These are phyloP conservation scores for Graptemys geographica DNA, from an alignment of 2,797 vertebrate genomes.

Conservation along the genomic window DNA sequence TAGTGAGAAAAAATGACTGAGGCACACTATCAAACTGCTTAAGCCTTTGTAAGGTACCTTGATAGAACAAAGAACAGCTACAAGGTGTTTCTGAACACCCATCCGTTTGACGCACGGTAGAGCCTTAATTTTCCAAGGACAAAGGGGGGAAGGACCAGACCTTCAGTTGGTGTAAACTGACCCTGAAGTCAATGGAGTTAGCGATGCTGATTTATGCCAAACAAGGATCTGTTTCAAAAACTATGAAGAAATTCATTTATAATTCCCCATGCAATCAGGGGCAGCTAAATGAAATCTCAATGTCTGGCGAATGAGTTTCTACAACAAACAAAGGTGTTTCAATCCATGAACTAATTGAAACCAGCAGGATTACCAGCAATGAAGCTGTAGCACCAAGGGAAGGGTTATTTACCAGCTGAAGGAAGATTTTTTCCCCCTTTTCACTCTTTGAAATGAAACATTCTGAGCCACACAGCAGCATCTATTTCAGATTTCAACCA, in stretches of 20 bases:
- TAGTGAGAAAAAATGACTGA: neutral
- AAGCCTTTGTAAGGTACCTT: neutral
- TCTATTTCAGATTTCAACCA: neutral
- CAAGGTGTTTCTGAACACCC: neutral
- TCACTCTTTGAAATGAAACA: neutral
- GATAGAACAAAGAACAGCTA: neutral
- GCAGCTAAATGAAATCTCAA: neutral
- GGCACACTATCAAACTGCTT: neutral
- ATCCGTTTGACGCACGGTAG: neutral
- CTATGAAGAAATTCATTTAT: neutral
- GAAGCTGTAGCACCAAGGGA: neutral
- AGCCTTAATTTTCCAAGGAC: neutral
- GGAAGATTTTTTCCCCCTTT: neutral
- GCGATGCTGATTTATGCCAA: neutral
- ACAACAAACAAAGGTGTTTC: neutral
- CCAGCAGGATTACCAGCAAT: fast-evolving
- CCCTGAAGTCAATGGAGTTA: neutral
- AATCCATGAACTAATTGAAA: neutral
- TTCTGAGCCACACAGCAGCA: fast-evolving
- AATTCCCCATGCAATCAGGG: neutral
- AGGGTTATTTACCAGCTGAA: neutral
- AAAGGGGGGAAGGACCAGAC: neutral
- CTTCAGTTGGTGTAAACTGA: neutral
- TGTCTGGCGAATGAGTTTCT: neutral
- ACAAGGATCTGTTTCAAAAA: neutral